Evolutionary conservation across 2,888 invertebrate species (phyloP).

Genomic region (Eumacrocentrus americanus): DNA sequence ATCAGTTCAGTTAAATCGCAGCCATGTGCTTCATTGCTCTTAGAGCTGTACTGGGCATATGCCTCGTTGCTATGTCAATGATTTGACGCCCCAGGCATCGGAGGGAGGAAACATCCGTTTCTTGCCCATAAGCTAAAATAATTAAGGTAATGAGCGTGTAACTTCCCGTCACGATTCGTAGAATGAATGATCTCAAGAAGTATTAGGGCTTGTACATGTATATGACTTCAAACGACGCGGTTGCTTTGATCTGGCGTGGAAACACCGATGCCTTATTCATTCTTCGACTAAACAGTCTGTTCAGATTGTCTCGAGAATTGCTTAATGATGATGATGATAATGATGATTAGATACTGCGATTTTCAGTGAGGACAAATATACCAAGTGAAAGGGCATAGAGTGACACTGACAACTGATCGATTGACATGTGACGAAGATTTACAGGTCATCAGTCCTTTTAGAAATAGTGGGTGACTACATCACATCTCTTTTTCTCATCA

Average conservation of each 20-base stretch:
- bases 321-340: too few relatives aligned
- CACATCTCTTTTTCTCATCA: conserved; percentile 25
- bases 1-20: background rate
- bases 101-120: conserved; percentile 2
- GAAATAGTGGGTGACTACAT: conserved; percentile 39
- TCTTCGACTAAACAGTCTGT: background rate
- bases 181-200: background rate
- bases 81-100: background rate
- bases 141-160: conserved; percentile 25
- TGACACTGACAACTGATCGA: background rate
- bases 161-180: conserved; percentile 15
- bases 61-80: background rate
- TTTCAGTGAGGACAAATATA: background rate
- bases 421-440: background rate
- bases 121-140: conserved; percentile 16
- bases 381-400: background rate
- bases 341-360: too few relatives aligned
- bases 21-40: too few relatives aligned
- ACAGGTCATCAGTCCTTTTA: conserved; percentile 28
- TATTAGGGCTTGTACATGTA: background rate
- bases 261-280: background rate
- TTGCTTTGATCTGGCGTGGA: background rate
- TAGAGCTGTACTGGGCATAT: background rate
- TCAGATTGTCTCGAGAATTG: background rate
- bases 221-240: conserved; percentile 12